Percentiles rank a stretch among this genome's conserved stretches.
These are phyloP conservation scores for Lutraria rhynchaena DNA, from an alignment of 1,140 invertebrate genomes.

Conservation along the genomic window DNA sequence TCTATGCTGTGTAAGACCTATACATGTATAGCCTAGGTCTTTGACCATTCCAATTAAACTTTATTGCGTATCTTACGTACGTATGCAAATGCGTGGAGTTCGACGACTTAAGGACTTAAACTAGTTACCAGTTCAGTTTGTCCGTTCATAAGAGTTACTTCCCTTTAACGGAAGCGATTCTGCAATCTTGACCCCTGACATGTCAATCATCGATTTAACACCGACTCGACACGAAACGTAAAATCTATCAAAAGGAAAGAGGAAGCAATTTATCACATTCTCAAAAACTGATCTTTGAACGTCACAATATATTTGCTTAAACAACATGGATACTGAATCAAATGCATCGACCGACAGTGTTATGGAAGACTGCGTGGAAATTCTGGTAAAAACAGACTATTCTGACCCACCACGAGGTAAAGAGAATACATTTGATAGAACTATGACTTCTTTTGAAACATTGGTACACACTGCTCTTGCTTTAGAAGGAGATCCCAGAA, in stretches of 20 bases:
- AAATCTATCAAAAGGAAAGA: background rate
- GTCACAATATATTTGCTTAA: background rate
- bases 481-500: conserved; percentile 32
- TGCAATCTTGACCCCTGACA: conserved; percentile 19
- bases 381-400: conserved; percentile 30
- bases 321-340: background rate
- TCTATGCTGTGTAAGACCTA: no score
- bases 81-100: no score
- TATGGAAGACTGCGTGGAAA: conserved; percentile 26
- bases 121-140: no score
- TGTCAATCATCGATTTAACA: conserved; percentile 26
- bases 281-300: background rate
- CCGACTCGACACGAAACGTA: conserved; percentile 10
- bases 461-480: conserved; percentile 30
- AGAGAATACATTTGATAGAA: background rate
- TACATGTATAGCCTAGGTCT: no score
- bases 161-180: conserved; percentile 33
- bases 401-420: conserved; percentile 1
- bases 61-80: no score
- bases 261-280: conserved; percentile 10
- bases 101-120: no score
- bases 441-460: conserved; percentile 40
- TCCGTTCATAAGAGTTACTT: conserved; percentile 13
- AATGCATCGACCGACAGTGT: background rate
- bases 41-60: no score